Evolutionary conservation across 1,140 invertebrate species (phyloP).

Genomic region (Mamestra configurata): DNA sequence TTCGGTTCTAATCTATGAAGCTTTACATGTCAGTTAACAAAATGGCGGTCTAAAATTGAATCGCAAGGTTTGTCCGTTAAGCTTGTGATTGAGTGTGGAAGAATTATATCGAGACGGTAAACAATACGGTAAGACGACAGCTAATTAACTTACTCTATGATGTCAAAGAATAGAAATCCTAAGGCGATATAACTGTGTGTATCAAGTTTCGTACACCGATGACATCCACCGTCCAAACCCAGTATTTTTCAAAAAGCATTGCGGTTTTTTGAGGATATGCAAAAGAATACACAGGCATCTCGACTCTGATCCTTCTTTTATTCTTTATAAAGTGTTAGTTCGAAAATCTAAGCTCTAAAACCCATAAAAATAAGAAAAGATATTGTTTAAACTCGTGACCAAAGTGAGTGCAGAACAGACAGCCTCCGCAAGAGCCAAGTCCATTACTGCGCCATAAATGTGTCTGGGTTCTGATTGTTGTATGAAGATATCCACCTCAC

Average conservation of each 20-base stretch:
- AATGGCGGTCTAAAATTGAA: conserved; percentile 23
- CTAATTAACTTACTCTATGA: neutral
- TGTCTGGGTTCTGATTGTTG: too few species aligned
- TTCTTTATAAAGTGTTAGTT: too few species aligned
- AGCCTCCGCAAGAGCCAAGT: too few species aligned
- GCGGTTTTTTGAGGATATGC: neutral
- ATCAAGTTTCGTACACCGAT: neutral
- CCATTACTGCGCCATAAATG: too few species aligned
- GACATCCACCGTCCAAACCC: neutral
- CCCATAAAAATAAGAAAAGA: too few species aligned
- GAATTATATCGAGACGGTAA: neutral
- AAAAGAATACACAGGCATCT: too few species aligned
- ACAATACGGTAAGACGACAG: conserved; percentile 9
- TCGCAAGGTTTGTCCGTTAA: neutral
- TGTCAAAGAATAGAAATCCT: neutral
- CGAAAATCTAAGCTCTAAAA: too few species aligned
- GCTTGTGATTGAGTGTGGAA: neutral
- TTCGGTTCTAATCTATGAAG: conserved; percentile 8
- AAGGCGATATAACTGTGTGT: too few species aligned
- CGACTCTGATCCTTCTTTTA: too few species aligned
- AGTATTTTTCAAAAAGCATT: neutral
- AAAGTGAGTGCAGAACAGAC: too few species aligned
- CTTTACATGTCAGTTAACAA: conserved; percentile 17
- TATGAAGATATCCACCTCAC: too few species aligned
- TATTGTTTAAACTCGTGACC: too few species aligned